Conservation (phyloP, 2,888 invertebrate genomes). For the Craniophora ligustri region DNA sequence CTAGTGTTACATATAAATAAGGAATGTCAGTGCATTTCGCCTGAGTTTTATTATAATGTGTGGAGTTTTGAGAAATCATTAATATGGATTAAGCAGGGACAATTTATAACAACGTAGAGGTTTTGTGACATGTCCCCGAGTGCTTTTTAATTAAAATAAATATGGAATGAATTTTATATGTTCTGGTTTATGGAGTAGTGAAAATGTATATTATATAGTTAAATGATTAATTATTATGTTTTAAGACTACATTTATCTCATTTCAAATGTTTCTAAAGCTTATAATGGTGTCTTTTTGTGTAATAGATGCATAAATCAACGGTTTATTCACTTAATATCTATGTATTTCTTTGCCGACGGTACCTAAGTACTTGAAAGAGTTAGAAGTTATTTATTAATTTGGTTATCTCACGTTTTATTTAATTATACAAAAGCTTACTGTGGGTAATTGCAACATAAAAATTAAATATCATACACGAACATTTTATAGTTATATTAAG, state of each 20-base stretch:
- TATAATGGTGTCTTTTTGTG: no score
- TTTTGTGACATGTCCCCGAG: conserved; percentile 58
- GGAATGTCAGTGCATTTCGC: conserved; percentile 5
- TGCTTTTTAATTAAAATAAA: conserved; percentile 63
- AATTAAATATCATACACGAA: background rate
- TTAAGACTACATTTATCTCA: no score
- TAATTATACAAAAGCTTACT: conserved; percentile 39
- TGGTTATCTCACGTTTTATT: conserved; percentile 53
- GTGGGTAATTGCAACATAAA: conserved; percentile 22
- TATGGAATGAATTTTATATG: conserved; percentile 58
- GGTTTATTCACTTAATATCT: background rate
- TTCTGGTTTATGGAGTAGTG: background rate
- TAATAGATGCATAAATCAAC: background rate
- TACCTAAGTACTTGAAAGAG: conserved; percentile 55
- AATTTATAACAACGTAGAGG: conserved; percentile 57
- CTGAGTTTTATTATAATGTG: conserved; percentile 18
- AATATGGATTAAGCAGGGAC: conserved; percentile 69
- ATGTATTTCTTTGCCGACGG: conserved; percentile 51
- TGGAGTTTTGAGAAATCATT: conserved; percentile 68
- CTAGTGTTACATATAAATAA: conserved; percentile 9
- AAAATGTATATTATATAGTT: background rate
- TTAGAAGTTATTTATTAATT: conserved; percentile 59
- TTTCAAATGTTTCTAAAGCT: background rate
- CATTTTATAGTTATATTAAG: background rate
- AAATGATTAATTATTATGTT: background rate